A percentile compares a stretch with the other conserved stretches of the same genome.
Evolutionary conservation across 2,888 invertebrate genomes (phyloP).

Genomic region (Marasmarcha lunaedactyla): DNA sequence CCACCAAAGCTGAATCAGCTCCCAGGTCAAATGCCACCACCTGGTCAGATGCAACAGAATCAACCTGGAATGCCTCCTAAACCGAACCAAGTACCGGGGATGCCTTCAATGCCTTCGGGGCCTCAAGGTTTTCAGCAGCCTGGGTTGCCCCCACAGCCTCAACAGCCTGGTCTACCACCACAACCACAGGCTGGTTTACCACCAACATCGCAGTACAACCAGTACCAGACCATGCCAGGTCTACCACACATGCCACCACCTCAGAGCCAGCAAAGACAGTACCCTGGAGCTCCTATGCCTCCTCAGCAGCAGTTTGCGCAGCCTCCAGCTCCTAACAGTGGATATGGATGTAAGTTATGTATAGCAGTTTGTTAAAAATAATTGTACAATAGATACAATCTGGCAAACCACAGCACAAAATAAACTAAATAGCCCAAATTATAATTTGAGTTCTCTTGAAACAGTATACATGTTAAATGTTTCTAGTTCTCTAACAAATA

Average conservation of each 20-base stretch:
- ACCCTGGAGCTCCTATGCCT: constrained; percentile 24
- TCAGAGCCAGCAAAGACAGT: constrained; percentile 35
- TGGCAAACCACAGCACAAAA: too few relatives aligned
- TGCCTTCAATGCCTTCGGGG: constrained; percentile 22
- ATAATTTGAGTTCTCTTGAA: too few relatives aligned
- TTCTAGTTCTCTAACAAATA: too few relatives aligned
- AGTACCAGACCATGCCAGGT: constrained; percentile 18
- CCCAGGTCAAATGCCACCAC: constrained; percentile 15
- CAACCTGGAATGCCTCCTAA: constrained; percentile 19
- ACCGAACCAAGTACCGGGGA: constrained; percentile 14
- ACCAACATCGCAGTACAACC: not conserved
- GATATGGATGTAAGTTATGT: constrained; percentile 32
- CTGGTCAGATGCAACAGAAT: constrained; percentile 13
- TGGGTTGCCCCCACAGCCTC: constrained; percentile 22
- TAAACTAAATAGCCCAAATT: too few relatives aligned
- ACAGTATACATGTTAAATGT: too few relatives aligned
- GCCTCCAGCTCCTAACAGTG: constrained; percentile 27
- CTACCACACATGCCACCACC: constrained; percentile 62
- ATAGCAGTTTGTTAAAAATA: too few relatives aligned
- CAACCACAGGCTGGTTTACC: constrained; percentile 19
- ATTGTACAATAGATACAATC: too few relatives aligned
- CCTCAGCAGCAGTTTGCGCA: constrained; percentile 26
- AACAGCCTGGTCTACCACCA: constrained; percentile 18
- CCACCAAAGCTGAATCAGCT: too few relatives aligned
- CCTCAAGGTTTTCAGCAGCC: constrained; percentile 22